Conservation (phyloP, 1,140 invertebrate species). For the Drosophila mauritiana region DNA sequence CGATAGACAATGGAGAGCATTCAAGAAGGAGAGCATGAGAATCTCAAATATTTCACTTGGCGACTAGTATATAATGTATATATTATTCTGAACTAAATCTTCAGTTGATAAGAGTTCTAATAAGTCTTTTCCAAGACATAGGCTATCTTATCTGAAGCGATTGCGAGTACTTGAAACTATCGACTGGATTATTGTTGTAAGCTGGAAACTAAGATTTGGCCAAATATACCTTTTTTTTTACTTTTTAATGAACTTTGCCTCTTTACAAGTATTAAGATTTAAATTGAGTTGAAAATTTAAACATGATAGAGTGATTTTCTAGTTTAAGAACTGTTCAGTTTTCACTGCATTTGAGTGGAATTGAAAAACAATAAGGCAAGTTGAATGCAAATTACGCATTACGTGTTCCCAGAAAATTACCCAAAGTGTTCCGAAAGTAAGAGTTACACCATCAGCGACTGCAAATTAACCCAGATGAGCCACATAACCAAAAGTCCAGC, state of each 20-base stretch:
- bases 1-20: constrained; percentile 3
- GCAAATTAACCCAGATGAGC: constrained; percentile 39
- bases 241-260: too few relatives aligned
- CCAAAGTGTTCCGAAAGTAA: constrained; percentile 25
- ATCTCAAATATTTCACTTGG: background rate
- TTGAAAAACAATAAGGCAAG: background rate
- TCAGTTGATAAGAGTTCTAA: too few relatives aligned
- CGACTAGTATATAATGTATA: background rate
- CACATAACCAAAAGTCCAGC: constrained; percentile 23
- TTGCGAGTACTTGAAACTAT: too few relatives aligned
- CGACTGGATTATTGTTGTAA: too few relatives aligned
- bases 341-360: background rate
- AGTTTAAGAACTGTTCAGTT: background rate
- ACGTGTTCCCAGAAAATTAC: constrained; percentile 15
- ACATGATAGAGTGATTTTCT: background rate
- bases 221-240: too few relatives aligned
- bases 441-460: constrained; percentile 24
- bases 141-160: too few relatives aligned
- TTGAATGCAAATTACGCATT: constrained; percentile 29
- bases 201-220: too few relatives aligned
- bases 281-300: background rate
- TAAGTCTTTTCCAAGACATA: too few relatives aligned
- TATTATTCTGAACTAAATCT: too few relatives aligned
- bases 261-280: too few relatives aligned
- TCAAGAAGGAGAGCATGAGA: background rate